phyloP scores from a whole-genome alignment of 2,797 vertebrate species.

The Neosalanx taihuensis region DNA sequence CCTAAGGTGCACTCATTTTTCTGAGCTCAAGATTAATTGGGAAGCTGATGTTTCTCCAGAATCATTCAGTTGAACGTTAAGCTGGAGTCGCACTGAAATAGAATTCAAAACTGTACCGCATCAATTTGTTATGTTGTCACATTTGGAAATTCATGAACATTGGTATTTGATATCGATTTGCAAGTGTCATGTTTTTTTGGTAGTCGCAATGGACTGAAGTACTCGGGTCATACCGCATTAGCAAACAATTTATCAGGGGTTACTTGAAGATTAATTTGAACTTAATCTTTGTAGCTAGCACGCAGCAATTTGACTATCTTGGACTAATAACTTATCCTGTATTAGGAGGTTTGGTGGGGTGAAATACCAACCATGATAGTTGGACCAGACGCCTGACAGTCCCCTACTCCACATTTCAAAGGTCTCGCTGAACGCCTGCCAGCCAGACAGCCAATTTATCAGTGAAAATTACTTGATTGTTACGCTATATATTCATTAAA shows the following conservation, averaged over 20 bases:
- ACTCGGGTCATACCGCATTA: neutral
- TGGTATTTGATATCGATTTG: no score
- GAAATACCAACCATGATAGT: constrained; percentile 67
- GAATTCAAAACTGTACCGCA: no score
- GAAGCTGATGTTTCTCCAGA: constrained; percentile 48
- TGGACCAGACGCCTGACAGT: constrained; percentile 43
- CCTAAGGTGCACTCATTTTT: constrained; percentile 70
- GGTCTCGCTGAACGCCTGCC: constrained; percentile 31
- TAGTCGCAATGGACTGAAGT: neutral
- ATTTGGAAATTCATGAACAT: no score
- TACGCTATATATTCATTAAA: constrained; percentile 52
- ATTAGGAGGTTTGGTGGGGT: constrained; percentile 57
- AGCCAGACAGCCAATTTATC: constrained; percentile 59
- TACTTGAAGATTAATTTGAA: constrained; percentile 51
- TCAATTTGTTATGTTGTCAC: no score
- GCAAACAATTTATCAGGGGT: neutral
- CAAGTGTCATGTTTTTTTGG: no score
- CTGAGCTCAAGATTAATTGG: constrained; percentile 50
- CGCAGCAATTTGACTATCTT: constrained; percentile 61
- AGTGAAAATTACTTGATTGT: constrained; percentile 53
- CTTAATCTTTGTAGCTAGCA: constrained; percentile 62
- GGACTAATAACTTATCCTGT: constrained; percentile 68
- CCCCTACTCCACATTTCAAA: constrained; percentile 52
- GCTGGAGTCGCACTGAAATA: neutral
- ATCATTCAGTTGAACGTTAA: constrained; percentile 25